These are phyloP conservation scores for Siderastrea siderea DNA, from an alignment of 92 coral and sea anemone species.

Conservation along the genomic window DNA sequence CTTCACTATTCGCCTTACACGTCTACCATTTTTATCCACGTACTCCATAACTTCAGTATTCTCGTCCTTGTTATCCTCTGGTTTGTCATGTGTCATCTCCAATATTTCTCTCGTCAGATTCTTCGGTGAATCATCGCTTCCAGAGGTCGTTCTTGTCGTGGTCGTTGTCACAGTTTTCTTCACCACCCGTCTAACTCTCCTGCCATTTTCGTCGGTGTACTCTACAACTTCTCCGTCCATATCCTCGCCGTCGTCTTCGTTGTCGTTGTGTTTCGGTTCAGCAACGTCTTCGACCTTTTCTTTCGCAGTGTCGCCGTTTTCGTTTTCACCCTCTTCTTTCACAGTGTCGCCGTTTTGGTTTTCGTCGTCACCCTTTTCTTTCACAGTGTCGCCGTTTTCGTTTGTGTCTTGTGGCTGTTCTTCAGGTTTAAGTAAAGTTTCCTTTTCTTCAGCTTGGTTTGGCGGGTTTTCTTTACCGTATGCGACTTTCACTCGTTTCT, in stretches of 20 bases:
- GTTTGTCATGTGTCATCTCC: background rate
- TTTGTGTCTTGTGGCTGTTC: conserved; percentile 17
- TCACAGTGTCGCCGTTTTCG: conserved; percentile 15
- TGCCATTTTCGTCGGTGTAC: conserved; percentile 73
- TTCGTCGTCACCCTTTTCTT: background rate
- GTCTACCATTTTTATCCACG: conserved; percentile 39
- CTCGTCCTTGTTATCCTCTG: conserved; percentile 6
- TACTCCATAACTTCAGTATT: conserved; percentile 43
- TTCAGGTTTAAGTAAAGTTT: conserved; percentile 21
- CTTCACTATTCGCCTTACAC: conserved; percentile 35
- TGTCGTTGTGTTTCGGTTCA: background rate
- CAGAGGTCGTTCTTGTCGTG: conserved; percentile 30
- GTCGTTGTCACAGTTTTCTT: conserved; percentile 74
- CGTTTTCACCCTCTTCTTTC: background rate
- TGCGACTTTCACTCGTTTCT: conserved; percentile 33
- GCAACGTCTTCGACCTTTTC: background rate
- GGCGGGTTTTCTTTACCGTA: conserved; percentile 1
- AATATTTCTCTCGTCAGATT: conserved; percentile 10
- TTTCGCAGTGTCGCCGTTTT: background rate
- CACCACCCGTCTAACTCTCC: conserved; percentile 50
- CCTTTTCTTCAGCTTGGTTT: conserved; percentile 15
- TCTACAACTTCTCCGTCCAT: conserved; percentile 59
- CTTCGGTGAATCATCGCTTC: background rate
- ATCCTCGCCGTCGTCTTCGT: conserved; percentile 33
- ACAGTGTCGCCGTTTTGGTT: background rate